These are phyloP conservation scores for Gymnothorax javanicus DNA, from an alignment of 2,797 vertebrate genomes.

Conservation along the genomic window DNA sequence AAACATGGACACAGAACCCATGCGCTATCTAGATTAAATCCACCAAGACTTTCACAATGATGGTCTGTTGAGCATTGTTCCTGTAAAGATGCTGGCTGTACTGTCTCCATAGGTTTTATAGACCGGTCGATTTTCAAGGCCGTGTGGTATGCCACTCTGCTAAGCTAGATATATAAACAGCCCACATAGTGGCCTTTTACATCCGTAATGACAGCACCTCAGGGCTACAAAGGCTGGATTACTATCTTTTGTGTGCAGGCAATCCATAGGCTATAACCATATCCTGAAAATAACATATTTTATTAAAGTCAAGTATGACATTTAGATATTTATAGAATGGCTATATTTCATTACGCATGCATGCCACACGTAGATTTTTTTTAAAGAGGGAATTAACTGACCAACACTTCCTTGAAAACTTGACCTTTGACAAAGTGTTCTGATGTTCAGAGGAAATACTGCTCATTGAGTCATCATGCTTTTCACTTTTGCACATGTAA, in stretches of 20 bases:
- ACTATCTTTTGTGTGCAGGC: constrained; percentile 7
- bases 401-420: background rate
- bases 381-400: background rate
- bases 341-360: too few species aligned
- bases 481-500: background rate
- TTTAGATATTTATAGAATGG: background rate
- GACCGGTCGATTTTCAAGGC: background rate
- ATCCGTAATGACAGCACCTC: background rate
- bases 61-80: background rate
- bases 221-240: constrained; percentile 17
- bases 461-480: background rate
- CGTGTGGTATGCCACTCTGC: background rate
- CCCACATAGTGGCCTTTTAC: background rate
- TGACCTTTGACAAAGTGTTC: background rate
- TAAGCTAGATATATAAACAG: constrained; percentile 1
- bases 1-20: background rate
- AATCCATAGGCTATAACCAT: constrained; percentile 20
- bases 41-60: background rate
- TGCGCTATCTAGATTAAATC: background rate
- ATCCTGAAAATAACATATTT: constrained; percentile 1
- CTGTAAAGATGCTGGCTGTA: constrained; percentile 26
- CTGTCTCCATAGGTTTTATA: background rate
- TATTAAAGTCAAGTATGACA: background rate
- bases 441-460: background rate
- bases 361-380: too few species aligned